These are phyloP conservation scores for Sisyra nigra DNA, from an alignment of 2,888 invertebrate genomes.

Conservation along the genomic window DNA sequence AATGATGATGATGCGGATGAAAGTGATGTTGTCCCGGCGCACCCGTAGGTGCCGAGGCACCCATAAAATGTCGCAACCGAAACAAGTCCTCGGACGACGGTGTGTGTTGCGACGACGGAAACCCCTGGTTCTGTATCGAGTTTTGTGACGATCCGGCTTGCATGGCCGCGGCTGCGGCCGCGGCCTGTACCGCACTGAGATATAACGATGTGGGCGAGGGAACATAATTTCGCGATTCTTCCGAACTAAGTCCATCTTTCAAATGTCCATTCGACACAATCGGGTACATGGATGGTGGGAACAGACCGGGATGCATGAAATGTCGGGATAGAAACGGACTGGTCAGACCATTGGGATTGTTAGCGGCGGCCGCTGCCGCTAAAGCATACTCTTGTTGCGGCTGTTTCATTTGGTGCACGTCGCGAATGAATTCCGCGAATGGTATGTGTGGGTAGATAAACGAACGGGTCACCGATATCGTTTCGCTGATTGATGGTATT, in stretches of 20 bases:
- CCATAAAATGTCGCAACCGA: conserved; percentile 37
- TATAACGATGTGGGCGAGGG: conserved; percentile 36
- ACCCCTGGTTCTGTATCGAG: conserved; percentile 20
- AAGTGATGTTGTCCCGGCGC: conserved; percentile 25
- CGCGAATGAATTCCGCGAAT: conserved; percentile 43
- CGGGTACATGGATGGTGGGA: conserved; percentile 33
- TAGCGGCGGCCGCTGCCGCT: conserved; percentile 7
- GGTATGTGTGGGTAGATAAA: conserved; percentile 44
- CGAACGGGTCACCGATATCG: conserved; percentile 37
- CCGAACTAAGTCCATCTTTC: conserved; percentile 21
- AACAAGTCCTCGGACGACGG: conserved; percentile 35
- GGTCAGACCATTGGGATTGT: not conserved
- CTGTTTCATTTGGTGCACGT: conserved; percentile 28
- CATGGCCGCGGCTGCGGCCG: conserved; percentile 30
- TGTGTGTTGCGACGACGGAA: conserved; percentile 32
- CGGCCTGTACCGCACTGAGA: conserved; percentile 51
- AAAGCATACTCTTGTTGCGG: conserved; percentile 23
- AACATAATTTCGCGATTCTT: conserved; percentile 26
- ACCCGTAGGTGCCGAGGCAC: conserved; percentile 25
- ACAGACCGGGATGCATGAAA: conserved; percentile 36
- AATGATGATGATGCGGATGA: conserved; percentile 39
- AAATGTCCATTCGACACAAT: conserved; percentile 21
- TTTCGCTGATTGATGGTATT: conserved; percentile 30
- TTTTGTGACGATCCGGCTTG: conserved; percentile 22
- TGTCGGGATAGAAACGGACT: conserved; percentile 26